Percentiles rank a stretch among this genome's conserved stretches.
Evolutionary conservation across 2,113 vertebrate species (phyloP).

Genomic region (Coreoperca whiteheadi): DNA sequence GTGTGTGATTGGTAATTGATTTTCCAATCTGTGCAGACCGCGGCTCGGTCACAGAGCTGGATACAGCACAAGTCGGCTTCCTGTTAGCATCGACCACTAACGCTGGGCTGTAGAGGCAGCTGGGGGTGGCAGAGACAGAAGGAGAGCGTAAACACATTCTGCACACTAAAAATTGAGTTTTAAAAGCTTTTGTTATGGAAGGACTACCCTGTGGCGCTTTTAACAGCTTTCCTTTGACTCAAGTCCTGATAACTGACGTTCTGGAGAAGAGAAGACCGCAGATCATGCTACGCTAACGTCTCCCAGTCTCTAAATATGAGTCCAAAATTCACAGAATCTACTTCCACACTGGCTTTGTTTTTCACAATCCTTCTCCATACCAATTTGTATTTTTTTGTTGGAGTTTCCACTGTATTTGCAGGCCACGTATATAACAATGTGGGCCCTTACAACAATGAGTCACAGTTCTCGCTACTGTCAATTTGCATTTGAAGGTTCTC

Average conservation of each 20-base stretch:
- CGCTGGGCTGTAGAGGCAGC: constrained; percentile 24
- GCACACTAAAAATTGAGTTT: neutral
- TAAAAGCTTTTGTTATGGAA: constrained; percentile 5
- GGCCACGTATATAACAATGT: neutral
- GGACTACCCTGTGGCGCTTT: neutral
- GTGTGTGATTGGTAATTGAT: constrained; percentile 69
- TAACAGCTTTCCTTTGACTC: neutral
- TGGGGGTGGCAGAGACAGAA: constrained; percentile 20
- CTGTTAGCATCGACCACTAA: constrained; percentile 64
- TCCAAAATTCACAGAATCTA: neutral
- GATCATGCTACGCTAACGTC: neutral
- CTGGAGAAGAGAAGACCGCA: neutral
- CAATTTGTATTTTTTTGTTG: neutral
- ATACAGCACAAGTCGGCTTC: constrained; percentile 61
- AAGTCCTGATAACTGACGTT: neutral
- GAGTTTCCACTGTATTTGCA: neutral
- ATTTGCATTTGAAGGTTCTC: neutral
- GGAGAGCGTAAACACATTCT: neutral
- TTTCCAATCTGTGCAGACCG: constrained; percentile 66
- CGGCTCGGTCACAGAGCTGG: constrained; percentile 59
- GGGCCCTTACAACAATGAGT: too few relatives aligned
- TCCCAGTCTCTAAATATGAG: too few relatives aligned
- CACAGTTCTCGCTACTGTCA: neutral
- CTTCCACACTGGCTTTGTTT: neutral
- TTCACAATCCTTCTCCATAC: neutral